These are phyloP conservation scores for Rhagium mordax DNA, from an alignment of 2,888 invertebrate species.

Conservation along the genomic window DNA sequence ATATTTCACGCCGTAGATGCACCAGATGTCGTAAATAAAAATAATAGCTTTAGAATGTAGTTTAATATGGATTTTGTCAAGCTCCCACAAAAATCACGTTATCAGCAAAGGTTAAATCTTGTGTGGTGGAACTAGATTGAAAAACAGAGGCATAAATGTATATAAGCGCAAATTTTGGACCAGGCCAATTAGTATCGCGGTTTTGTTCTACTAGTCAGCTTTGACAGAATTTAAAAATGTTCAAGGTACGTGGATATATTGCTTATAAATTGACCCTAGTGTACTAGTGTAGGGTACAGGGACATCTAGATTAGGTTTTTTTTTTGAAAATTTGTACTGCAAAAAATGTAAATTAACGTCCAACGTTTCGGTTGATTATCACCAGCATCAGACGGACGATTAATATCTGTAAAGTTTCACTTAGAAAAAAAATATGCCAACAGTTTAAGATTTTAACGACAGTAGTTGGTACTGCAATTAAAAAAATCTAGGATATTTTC, in stretches of 20 bases:
- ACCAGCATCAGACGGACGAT: too few species aligned
- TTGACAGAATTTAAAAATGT: background rate
- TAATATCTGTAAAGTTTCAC: too few species aligned
- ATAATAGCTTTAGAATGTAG: background rate
- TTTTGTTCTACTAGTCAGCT: background rate
- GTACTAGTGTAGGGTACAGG: too few species aligned
- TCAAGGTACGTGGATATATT: conserved; percentile 6
- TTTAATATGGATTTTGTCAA: background rate
- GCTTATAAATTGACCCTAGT: too few species aligned
- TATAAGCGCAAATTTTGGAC: background rate
- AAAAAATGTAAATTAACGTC: too few species aligned
- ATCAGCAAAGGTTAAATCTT: background rate
- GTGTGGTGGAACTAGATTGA: background rate
- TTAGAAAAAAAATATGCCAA: too few species aligned
- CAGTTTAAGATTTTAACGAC: too few species aligned
- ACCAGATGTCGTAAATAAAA: background rate
- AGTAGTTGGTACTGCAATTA: too few species aligned
- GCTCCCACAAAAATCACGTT: background rate
- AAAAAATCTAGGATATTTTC: too few species aligned
- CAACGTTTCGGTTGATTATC: too few species aligned
- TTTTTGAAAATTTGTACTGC: too few species aligned
- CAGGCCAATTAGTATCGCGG: background rate
- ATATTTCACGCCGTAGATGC: background rate
- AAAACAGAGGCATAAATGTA: background rate
- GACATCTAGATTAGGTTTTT: too few species aligned